Base-by-base conservation (phyloP, 2,113 vertebrate genomes). In the Climacteris rufus region DNA sequence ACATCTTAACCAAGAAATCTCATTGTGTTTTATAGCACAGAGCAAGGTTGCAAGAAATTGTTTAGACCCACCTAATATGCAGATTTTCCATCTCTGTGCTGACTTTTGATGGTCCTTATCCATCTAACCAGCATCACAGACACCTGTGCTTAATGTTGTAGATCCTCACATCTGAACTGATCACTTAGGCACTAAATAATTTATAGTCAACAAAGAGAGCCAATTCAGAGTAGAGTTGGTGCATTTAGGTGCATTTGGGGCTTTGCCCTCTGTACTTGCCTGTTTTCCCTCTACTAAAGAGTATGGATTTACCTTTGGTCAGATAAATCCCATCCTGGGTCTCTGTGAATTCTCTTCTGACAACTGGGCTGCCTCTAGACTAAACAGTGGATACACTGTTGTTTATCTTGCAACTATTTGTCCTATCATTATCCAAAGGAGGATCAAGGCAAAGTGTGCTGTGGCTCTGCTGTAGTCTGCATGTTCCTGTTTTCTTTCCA, bases 11-110 rank as follows among this genome's bases (percentile, higher is more conserved):
- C 21, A 60, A 27, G 37, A 77, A 57, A 22, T 45, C 3, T 39
- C 8, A 3, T 1, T 70, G 13, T 49, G 6, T 63, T 57, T 28
- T 61, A 19, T 57, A 53, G 7, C 11, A 57, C 10, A 60, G n/a
- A 64, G 15, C 15, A 77, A 50, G 7, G 24, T 27, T 37, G 22
- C 22, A 81, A 4, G 35, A n/a, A 10, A 6, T 15, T 60, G 7
- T n/a, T 66, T 9, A 9, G 27, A 22, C 9, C 19, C 0, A 0
- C 57, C 8, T 44, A 69, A 45, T 24, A 39, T 6, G 30, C 23
- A 70, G 19, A 20, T 66, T 80, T 91, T 76, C n/a, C 18, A 52
- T 37, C 10, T 70, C 47, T 78, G 7, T 78, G 37, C 7, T 88
- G n/a, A 42, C 2, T 13, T 12, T 74, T 2, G 2, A 10, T 59